Base-by-base conservation (phyloP, 2,113 vertebrate genomes). In the Alosa alosa region DNA sequence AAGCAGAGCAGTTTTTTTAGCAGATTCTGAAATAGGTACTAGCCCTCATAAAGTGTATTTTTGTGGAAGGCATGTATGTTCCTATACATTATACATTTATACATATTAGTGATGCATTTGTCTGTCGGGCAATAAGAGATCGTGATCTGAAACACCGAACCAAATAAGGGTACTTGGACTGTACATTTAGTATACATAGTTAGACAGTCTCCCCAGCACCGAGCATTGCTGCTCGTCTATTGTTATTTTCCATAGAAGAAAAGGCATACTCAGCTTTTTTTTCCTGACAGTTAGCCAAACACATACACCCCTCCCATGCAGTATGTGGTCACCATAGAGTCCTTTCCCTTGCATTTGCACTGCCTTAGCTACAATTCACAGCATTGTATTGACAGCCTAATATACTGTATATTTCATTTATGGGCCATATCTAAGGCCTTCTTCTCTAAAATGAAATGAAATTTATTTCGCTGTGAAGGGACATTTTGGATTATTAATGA, bases 271-370 rank as follows among this genome's bases (percentile, higher is more conserved):
- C 72, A 78, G 72, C 72, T 78, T 78, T 78, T 78, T 57, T 78
- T 15, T 39, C 72, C 72, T 78, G 72, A 78, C 31, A 78, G 72
- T 39, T 39, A 78, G 72, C 72, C 72, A 78, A 72, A 78, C 31
- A 18, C 25, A 78, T 36, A 78, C 31, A 78, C 72, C 31, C n/a
- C 25, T 13, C n/a, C 25, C 17, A 8, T 20, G 64, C 39, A 68
- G 84, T 11, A 15, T 91, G 90, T 89, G 84, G 86, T 88, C 84
- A 85, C 89, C 89, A 85, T 18, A 86, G 86, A 87, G 84, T 47
- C 83, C 89, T 89, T 6, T 78, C 72, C 72, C 72, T 10, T 39
- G 25, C 10, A 15, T 78, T 78, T 78, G 72, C 25, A 15, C 72
- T 78, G 72, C 72, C 72, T 39, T 15, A 78, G 72, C 36, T 78